Conservation (phyloP, 2,113 vertebrate species). For the Bucco capensis region DNA sequence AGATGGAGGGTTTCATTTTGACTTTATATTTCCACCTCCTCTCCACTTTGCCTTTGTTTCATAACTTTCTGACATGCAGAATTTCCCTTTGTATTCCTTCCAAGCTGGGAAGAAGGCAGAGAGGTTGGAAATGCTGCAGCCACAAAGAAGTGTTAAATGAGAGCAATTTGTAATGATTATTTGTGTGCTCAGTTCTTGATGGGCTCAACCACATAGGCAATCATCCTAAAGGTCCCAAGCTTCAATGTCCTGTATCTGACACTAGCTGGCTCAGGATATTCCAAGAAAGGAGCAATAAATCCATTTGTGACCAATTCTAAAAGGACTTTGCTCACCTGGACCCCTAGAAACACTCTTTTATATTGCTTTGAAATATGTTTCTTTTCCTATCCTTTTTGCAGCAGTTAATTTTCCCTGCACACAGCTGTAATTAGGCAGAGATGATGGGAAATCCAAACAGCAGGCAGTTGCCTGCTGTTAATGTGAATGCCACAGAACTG, state of each 20-base stretch:
- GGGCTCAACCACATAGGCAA: background rate
- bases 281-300: background rate
- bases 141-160: background rate
- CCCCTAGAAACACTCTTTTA: background rate
- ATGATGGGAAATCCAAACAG: background rate
- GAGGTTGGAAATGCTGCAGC: background rate
- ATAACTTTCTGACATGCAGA: constrained; percentile 47
- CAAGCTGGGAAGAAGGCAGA: background rate
- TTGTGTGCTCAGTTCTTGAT: too few species aligned
- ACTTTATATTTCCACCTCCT: constrained; percentile 53
- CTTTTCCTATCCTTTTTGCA: background rate
- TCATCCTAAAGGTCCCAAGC: background rate
- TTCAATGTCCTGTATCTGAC: background rate
- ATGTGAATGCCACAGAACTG: background rate
- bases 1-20: constrained; percentile 69
- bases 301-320: background rate
- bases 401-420: background rate
- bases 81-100: constrained; percentile 11
- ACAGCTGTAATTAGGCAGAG: background rate
- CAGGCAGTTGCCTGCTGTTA: background rate
- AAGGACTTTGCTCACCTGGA: background rate
- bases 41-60: constrained; percentile 48
- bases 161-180: background rate
- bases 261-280: background rate
- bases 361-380: background rate